Evolutionary conservation across 2,888 invertebrate species (phyloP).

Genomic region (Tipula vernalis): DNA sequence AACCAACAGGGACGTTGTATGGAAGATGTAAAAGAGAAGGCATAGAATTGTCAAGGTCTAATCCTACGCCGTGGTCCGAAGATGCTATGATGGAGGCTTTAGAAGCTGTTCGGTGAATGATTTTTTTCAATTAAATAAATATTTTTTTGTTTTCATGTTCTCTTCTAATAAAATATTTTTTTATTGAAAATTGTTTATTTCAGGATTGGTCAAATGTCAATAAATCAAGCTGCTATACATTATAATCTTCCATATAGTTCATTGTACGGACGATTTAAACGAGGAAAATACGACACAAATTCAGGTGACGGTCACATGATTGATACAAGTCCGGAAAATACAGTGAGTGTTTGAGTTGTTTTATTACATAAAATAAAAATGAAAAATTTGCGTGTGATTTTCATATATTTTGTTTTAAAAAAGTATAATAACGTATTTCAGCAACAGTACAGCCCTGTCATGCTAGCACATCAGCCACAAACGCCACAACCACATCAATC

Average conservation of each 20-base stretch:
- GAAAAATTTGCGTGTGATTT: neutral
- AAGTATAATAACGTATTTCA: conserved; percentile 21
- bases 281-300: conserved; percentile 62
- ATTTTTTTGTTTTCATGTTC: neutral
- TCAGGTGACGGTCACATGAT: conserved; percentile 21
- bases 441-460: conserved; percentile 34
- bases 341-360: conserved; percentile 23
- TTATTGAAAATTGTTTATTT: conserved; percentile 18
- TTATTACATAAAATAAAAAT: neutral
- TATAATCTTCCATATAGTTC: conserved; percentile 85
- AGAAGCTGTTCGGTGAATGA: conserved; percentile 65
- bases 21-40: conserved; percentile 83
- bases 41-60: conserved; percentile 75
- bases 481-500: conserved; percentile 13
- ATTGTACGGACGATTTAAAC: conserved; percentile 75
- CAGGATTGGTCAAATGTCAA: conserved; percentile 84
- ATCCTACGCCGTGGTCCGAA: conserved; percentile 91
- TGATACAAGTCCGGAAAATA: conserved; percentile 36
- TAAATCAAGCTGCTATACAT: conserved; percentile 86
- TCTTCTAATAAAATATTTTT: neutral
- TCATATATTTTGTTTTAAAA: neutral
- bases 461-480: neutral
- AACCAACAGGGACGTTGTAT: conserved; percentile 56
- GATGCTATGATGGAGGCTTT: conserved; percentile 84
- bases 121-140: neutral